Base-by-base conservation (phyloP, 2,797 vertebrate genomes). In the Tamandua tetradactyla region DNA sequence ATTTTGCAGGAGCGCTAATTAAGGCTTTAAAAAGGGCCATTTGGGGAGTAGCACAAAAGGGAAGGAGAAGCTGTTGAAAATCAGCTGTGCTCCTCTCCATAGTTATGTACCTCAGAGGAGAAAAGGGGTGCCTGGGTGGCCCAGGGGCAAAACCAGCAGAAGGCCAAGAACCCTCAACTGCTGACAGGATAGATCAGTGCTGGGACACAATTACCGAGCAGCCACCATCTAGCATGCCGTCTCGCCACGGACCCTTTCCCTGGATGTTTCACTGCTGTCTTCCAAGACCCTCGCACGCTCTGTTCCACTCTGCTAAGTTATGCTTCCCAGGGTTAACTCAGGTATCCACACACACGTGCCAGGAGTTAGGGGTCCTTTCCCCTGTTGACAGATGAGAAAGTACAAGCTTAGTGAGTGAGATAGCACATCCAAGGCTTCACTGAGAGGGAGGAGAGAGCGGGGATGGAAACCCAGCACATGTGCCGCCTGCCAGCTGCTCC, bases 51-150 rank as follows among this genome's bases (percentile, higher is more conserved):
- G 17, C n/a, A 44, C 25, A 17, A 20, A 6, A 0, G 25, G 30
- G 27, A 76, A n/a, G 11, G 3, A 42, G 66, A 62, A n/a, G 79
- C 61, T 55, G 20, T 8, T 55, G 17, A 27, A 14, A 17, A 15
- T 5, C n/a, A 22, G 64, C 12, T 25, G 35, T 25, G 2, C 44
- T 61, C 47, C 32, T 37, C 27, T 25, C 42, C 4, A 0, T 0
- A 40, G 69, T 13, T 35, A 9, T 15, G 4, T 42, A 57, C 3
- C 17, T 75, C 76, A 47, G 12, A 59, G 66, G 62, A 82, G 79
- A 20, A 14, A 71, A 44, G 20, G 20, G 64, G n/a, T 5, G 8
- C 12, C 22, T 44, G 49, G 61, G 20, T 74, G 69, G 40, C 37
- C 64, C 5, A 3, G 44, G 17, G 84, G 15, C 6, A 2, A 37